Evolutionary conservation across 1,140 invertebrate genomes (phyloP).

Genomic region (Lepidurus packardi): DNA sequence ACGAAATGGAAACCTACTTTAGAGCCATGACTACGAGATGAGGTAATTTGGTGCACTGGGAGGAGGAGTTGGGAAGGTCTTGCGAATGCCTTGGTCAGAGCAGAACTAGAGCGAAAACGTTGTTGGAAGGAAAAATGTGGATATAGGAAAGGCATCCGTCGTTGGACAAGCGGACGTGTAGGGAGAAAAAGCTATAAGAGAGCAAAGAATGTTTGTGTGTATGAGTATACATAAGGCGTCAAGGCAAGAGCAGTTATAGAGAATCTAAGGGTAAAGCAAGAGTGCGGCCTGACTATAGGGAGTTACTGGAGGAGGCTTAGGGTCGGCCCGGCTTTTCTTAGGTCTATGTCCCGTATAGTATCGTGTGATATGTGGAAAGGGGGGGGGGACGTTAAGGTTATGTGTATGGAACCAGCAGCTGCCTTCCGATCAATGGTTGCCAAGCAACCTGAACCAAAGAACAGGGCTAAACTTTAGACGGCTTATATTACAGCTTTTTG

Average conservation of each 20-base stretch:
- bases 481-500: neutral
- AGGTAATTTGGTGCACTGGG: too few species aligned
- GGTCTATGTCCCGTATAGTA: neutral
- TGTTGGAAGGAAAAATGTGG: neutral
- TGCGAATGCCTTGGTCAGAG: neutral
- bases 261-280: neutral
- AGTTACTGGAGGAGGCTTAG: neutral
- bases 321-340: neutral
- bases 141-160: too few species aligned
- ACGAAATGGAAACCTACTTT: too few species aligned
- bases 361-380: neutral
- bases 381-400: neutral
- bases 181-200: neutral
- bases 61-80: neutral
- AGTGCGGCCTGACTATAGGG: neutral
- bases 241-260: neutral
- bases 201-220: neutral
- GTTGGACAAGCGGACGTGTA: neutral
- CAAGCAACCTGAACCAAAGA: neutral
- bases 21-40: too few species aligned
- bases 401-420: slow-evolving; percentile 7
- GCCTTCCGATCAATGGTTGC: slow-evolving; percentile 9
- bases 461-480: neutral
- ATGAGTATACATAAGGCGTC: slow-evolving; percentile 6
- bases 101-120: neutral